phyloP scores from a whole-genome alignment of 2,113 vertebrate genomes.

The Festucalex cinctus region DNA sequence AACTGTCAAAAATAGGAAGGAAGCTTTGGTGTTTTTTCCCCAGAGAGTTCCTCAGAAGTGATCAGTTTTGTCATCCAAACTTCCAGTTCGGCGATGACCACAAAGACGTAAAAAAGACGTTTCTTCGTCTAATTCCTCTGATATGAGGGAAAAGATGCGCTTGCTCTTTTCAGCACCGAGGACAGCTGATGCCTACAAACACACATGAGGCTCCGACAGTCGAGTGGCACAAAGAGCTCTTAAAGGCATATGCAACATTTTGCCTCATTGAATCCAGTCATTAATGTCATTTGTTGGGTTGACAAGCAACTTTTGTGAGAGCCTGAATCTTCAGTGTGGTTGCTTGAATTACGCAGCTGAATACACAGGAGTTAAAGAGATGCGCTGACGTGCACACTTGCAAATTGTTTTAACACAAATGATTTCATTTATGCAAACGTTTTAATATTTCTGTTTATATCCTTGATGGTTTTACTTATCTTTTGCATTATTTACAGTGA shows the following conservation, averaged over 20 bases:
- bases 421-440: neutral
- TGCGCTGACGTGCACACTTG: constrained; percentile 33
- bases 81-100: constrained; percentile 29
- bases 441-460: neutral
- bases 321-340: constrained; percentile 26
- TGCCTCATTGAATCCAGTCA: constrained; percentile 25
- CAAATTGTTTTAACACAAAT: constrained; percentile 23
- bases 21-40: constrained; percentile 11
- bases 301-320: constrained; percentile 25
- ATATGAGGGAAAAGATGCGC: constrained; percentile 53
- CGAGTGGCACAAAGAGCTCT: constrained; percentile 59
- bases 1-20: constrained; percentile 6
- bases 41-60: constrained; percentile 19
- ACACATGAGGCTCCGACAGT: constrained; percentile 60
- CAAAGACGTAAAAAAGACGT: constrained; percentile 26
- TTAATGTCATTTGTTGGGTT: constrained; percentile 18
- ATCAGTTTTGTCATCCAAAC: constrained; percentile 33
- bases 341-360: constrained; percentile 39
- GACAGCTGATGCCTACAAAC: constrained; percentile 66
- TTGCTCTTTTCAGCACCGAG: constrained; percentile 51
- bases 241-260: constrained; percentile 70
- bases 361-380: constrained; percentile 38
- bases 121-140: constrained; percentile 48
- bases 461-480: neutral
- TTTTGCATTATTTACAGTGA: constrained; percentile 27